Conservation (phyloP, 64 coral and sea anemone genomes). For the Dendronephthya gigantea region DNA sequence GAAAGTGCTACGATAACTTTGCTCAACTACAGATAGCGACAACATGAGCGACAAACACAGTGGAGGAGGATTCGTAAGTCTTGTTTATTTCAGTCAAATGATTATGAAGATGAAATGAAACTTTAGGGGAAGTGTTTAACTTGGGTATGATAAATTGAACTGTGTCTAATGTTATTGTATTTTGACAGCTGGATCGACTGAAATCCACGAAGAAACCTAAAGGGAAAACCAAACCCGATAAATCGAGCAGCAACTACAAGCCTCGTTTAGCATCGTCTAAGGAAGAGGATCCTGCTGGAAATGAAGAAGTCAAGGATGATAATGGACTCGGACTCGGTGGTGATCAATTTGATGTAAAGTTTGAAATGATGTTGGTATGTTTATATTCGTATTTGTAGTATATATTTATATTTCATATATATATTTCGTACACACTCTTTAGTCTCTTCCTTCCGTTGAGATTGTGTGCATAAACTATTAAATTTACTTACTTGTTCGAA, state of each 20-base stretch:
- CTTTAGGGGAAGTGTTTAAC: neutral
- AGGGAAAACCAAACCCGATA: neutral
- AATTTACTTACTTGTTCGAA: too few species aligned
- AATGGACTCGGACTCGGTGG: neutral
- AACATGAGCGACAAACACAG: neutral
- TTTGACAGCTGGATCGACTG: conserved; percentile 8
- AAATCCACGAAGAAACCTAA: neutral
- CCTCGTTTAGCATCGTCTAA: neutral
- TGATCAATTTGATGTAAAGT: neutral
- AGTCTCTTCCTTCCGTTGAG: neutral
- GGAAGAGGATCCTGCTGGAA: neutral
- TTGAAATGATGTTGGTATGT: conserved; percentile 22
- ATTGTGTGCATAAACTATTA: too few species aligned
- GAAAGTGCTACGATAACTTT: neutral
- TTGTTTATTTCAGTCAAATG: neutral
- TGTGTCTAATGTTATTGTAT: neutral
- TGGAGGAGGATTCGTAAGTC: neutral
- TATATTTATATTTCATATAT: neutral
- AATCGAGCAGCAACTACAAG: neutral
- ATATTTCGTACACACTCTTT: neutral
- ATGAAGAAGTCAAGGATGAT: neutral
- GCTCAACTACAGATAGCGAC: neutral
- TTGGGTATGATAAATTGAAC: neutral
- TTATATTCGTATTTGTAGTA: neutral
- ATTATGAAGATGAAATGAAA: neutral